A percentile compares a stretch with the other conserved stretches of the same genome.
These are phyloP conservation scores for Oligia latruncula DNA, from an alignment of 2,888 invertebrate genomes.

Conservation along the genomic window DNA sequence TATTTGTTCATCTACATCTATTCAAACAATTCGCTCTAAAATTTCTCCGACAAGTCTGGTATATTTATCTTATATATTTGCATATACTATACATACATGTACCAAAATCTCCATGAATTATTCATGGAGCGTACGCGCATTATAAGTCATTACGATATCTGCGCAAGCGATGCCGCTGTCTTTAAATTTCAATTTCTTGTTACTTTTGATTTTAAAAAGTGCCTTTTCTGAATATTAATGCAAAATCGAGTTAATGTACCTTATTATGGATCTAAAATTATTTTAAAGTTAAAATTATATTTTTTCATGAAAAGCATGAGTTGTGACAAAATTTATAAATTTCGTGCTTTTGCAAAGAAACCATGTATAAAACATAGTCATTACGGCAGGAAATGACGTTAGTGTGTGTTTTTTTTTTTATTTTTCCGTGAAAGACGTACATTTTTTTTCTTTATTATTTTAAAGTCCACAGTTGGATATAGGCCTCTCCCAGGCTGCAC, in stretches of 20 bases:
- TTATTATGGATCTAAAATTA: constrained; percentile 58
- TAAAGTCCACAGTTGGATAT: too few species aligned
- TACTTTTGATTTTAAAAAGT: constrained; percentile 62
- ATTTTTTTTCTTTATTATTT: too few species aligned
- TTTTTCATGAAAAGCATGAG: constrained; percentile 6
- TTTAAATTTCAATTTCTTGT: constrained; percentile 75
- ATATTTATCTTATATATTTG: constrained; percentile 61
- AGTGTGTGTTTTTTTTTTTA: not conserved
- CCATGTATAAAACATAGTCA: not conserved
- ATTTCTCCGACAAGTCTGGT: constrained; percentile 56
- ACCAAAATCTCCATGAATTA: constrained; percentile 73
- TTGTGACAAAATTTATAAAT: constrained; percentile 21
- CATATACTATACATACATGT: constrained; percentile 58
- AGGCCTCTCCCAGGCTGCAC: too few species aligned
- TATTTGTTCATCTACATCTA: constrained; percentile 55
- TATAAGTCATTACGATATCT: constrained; percentile 74
- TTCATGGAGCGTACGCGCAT: constrained; percentile 72
- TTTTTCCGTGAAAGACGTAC: not conserved
- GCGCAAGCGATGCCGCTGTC: constrained; percentile 61
- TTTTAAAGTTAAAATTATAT: constrained; percentile 36
- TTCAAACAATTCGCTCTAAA: constrained; percentile 55
- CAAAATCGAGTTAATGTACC: constrained; percentile 60
- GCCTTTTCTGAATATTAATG: constrained; percentile 63
- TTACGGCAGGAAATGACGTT: not conserved
- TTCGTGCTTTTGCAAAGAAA: not conserved